Base-by-base conservation (phyloP, 2,797 vertebrate genomes). In the Sebastes itinus region DNA sequence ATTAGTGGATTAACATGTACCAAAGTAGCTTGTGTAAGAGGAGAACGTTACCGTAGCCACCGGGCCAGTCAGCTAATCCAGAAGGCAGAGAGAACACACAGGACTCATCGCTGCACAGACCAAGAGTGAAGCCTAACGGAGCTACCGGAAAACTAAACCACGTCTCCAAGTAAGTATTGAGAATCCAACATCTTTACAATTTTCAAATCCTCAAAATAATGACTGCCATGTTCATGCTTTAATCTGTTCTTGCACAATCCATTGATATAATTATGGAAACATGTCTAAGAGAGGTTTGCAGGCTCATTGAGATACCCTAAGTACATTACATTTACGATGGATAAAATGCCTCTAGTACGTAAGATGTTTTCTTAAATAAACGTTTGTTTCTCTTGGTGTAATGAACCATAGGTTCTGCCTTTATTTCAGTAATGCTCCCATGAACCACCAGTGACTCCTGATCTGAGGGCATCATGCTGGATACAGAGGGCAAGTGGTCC, bases 1-100 rank as follows among this genome's bases (percentile, higher is more conserved):
- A 94, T 94, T 94, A 95, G 87, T 89, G 93, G 94, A 95, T 96
- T 95, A 95, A 69, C 87, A 42, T 83, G 82, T 70, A 83, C 86
- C 76, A 91, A 94, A 94, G 89, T 87, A 92, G 93, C 92, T 95
- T 95, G 91, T 87, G 90, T 92, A 83, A 89, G 85, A 83, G 78
- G 85, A 90, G 87, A 87, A 84, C 2, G 62, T 71, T 81, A 75
- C 84, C 49, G 73, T 73, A 78, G 88, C 70, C 83, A 81, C 81
- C 7, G 18, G 66, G 82, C 69, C 78, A 76, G 86, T 92, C 87
- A 87, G 88, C 85, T 92, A 86, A 93, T 91, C 90, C 87, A 77
- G 77, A 58, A 23, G 86, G 72, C 73, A 38, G 85, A 72, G 66
- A 38, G 62, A 65, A 52, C 55, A 59, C 58, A 28, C 59, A 23